These are phyloP conservation scores for Nyleta sp. DNA, from an alignment of 2,888 invertebrate genomes.

Conservation along the genomic window DNA sequence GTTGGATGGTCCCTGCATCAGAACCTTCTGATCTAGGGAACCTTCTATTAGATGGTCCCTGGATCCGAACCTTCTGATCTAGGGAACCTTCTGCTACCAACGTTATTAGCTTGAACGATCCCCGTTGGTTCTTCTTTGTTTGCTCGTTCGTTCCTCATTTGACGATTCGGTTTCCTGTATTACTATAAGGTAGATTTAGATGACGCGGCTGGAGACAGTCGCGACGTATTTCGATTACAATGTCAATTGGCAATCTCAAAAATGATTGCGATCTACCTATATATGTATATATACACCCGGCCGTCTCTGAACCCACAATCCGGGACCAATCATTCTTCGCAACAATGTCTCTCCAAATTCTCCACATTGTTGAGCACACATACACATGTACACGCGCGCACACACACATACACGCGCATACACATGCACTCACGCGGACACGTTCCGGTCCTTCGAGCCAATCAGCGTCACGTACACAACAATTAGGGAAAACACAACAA, in stretches of 20 bases:
- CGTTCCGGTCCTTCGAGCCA: slow-evolving; percentile 7
- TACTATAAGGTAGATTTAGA: slow-evolving; percentile 54
- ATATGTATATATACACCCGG: slow-evolving; percentile 73
- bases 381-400: slow-evolving; percentile 7
- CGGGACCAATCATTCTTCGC: slow-evolving; percentile 78
- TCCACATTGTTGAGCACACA: slow-evolving; percentile 63
- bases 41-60: no score
- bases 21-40: no score
- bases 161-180: slow-evolving; percentile 12
- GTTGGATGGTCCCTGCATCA: no score
- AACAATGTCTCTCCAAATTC: slow-evolving; percentile 68
- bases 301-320: slow-evolving; percentile 73
- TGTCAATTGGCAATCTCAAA: slow-evolving; percentile 64
- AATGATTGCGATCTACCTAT: slow-evolving; percentile 61
- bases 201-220: slow-evolving; percentile 31
- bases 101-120: background rate
- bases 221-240: slow-evolving; percentile 57
- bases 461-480: background rate
- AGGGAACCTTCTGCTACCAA: background rate
- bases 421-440: slow-evolving; percentile 11
- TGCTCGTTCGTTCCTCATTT: background rate
- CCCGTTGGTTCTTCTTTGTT: background rate
- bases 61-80: no score
- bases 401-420: no score
- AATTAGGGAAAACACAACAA: no score